Conservation (phyloP, 2,888 invertebrate genomes). For the Eupeodes luniger region DNA sequence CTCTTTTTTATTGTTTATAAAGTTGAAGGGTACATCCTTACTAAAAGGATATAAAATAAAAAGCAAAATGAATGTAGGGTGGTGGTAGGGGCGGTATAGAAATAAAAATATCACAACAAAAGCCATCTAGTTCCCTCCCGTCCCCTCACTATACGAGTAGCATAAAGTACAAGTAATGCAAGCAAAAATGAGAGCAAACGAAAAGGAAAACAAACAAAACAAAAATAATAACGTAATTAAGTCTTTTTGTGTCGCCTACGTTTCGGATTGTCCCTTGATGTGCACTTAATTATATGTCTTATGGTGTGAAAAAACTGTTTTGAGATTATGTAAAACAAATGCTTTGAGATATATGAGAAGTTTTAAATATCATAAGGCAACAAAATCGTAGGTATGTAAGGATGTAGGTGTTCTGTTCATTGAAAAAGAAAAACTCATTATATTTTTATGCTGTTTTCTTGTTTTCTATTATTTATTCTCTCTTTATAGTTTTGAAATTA, state of each 20-base stretch:
- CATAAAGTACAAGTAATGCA: constrained; percentile 9
- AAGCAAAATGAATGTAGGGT: constrained; percentile 8
- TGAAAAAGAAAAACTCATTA: constrained; percentile 11
- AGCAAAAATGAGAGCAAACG: constrained; percentile 8
- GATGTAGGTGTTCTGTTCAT: constrained; percentile 4
- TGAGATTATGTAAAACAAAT: constrained; percentile 4
- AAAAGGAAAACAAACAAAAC: constrained; percentile 13
- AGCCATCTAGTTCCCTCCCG: constrained; percentile 46
- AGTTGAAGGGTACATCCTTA: constrained; percentile 38
- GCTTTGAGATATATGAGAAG: not conserved
- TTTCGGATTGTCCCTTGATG: constrained; percentile 21
- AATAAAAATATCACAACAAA: constrained; percentile 22
- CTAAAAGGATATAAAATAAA: not conserved
- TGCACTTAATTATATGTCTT: constrained; percentile 28
- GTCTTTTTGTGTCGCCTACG: constrained; percentile 19
- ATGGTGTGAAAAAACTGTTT: constrained; percentile 1
- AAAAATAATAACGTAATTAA: constrained; percentile 59
- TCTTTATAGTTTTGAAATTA: not conserved
- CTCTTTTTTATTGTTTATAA: not conserved
- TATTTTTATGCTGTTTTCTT: not conserved
- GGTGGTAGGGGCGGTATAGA: constrained; percentile 8
- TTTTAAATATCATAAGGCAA: not conserved
- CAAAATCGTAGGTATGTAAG: not conserved
- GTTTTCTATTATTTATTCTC: not conserved
- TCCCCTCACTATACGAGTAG: constrained; percentile 23